A percentile compares a stretch with the other conserved stretches of the same genome.
Conservation (phyloP, 2,113 vertebrate species). For the Cinclus cinclus region DNA sequence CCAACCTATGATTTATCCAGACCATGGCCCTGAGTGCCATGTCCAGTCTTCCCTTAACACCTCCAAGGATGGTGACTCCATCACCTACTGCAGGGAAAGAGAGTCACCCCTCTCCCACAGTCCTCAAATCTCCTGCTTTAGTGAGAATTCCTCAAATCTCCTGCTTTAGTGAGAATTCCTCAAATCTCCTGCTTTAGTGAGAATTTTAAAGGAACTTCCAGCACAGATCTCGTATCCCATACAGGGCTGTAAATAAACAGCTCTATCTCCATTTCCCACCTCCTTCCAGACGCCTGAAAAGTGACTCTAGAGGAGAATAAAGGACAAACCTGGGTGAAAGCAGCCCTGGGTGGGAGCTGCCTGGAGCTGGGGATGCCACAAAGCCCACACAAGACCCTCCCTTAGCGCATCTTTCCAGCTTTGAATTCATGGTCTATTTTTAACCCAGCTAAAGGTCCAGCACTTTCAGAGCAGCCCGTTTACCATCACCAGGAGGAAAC, state of each 20-base stretch:
- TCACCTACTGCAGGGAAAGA: neutral
- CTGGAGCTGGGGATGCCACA: neutral
- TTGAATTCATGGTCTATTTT: conserved; percentile 1
- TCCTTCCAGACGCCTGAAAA: neutral
- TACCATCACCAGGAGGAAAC: neutral
- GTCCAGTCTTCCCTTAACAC: neutral
- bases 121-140: neutral
- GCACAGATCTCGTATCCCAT: neutral
- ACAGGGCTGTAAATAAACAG: neutral
- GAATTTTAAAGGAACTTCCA: neutral
- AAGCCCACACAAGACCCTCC: neutral
- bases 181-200: neutral
- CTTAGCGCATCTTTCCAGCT: neutral
- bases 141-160: too few species aligned
- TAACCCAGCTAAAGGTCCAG: neutral
- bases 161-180: neutral
- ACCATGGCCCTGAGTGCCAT: neutral
- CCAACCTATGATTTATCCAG: neutral
- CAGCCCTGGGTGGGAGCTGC: neutral
- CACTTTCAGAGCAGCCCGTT: neutral
- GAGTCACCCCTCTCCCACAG: neutral
- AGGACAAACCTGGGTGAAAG: neutral
- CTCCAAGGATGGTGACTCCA: neutral
- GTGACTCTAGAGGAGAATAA: neutral
- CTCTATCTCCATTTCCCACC: neutral